A percentile compares a stretch with the other conserved stretches of the same genome.
phyloP scores from a whole-genome alignment of 2,797 vertebrate genomes.

The Yasuhikotakia modesta region DNA sequence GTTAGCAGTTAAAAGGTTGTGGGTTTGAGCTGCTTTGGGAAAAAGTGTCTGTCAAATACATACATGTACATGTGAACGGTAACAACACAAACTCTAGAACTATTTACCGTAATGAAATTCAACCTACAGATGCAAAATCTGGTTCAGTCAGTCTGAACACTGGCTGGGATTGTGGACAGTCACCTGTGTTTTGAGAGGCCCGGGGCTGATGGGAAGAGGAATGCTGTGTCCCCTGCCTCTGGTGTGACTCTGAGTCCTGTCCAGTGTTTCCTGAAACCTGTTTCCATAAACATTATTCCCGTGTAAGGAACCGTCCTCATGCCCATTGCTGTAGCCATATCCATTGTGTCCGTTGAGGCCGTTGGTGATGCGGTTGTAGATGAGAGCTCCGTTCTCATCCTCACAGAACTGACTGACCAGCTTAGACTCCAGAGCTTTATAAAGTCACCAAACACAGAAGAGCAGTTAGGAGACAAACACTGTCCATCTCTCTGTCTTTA shows the following conservation, averaged over 20 bases:
- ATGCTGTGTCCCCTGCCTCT: conserved; percentile 71
- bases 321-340: conserved; percentile 61
- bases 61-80: too few relatives aligned
- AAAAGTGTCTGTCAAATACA: too few relatives aligned
- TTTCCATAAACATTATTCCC: conserved; percentile 63
- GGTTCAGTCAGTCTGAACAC: too few relatives aligned
- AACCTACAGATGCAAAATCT: too few relatives aligned
- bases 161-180: background rate
- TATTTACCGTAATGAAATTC: too few relatives aligned
- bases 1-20: too few relatives aligned
- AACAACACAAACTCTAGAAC: too few relatives aligned
- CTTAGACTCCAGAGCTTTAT: conserved; percentile 85
- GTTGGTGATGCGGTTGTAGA: conserved; percentile 81
- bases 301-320: conserved; percentile 38
- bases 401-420: conserved; percentile 91
- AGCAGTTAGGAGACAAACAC: background rate
- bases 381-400: conserved; percentile 88
- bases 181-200: conserved; percentile 73
- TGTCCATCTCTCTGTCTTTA: too few relatives aligned
- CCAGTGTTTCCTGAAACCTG: conserved; percentile 62
- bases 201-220: conserved; percentile 70
- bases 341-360: conserved; percentile 65
- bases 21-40: too few relatives aligned
- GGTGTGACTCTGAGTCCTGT: conserved; percentile 51
- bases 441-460: conserved; percentile 25